Percentiles rank a stretch among this genome's conserved stretches.
phyloP scores from a whole-genome alignment of 2,888 invertebrate species.

The Adelphocoris suturalis region DNA sequence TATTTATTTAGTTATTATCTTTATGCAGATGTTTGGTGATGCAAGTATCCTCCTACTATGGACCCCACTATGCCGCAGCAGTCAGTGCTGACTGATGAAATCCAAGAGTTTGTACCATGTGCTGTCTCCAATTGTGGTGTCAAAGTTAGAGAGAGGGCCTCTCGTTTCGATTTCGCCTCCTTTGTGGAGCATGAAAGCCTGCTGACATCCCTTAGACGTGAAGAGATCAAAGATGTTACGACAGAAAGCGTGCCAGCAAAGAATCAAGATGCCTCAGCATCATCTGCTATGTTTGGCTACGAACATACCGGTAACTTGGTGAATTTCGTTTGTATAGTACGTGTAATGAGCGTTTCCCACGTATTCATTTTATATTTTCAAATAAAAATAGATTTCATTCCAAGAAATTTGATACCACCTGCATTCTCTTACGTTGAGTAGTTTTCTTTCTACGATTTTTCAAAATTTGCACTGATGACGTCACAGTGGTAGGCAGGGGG shows the following conservation, averaged over 20 bases:
- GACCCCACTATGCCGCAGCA: neutral
- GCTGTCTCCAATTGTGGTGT: constrained; percentile 41
- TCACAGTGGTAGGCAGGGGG: no score
- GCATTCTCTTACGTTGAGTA: no score
- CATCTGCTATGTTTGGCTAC: neutral
- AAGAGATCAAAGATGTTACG: constrained; percentile 41
- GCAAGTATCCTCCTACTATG: neutral
- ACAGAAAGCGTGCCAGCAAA: neutral
- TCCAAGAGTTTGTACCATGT: constrained; percentile 2
- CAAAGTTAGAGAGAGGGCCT: constrained; percentile 40
- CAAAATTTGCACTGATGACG: no score
- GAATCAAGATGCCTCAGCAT: neutral
- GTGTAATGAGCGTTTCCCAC: no score
- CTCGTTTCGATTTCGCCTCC: constrained; percentile 45
- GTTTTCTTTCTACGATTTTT: no score
- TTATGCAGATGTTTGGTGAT: no score
- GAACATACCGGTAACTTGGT: neutral
- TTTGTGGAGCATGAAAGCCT: constrained; percentile 57
- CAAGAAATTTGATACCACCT: no score
- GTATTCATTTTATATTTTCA: no score
- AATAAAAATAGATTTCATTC: no score
- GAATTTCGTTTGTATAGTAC: no score
- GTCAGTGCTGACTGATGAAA: neutral
- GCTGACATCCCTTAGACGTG: neutral
- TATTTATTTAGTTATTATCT: no score